Percentiles rank a stretch among this genome's conserved stretches.
Evolutionary conservation across 2,797 vertebrate species (phyloP).

Genomic region (Eremophila alpestris): DNA sequence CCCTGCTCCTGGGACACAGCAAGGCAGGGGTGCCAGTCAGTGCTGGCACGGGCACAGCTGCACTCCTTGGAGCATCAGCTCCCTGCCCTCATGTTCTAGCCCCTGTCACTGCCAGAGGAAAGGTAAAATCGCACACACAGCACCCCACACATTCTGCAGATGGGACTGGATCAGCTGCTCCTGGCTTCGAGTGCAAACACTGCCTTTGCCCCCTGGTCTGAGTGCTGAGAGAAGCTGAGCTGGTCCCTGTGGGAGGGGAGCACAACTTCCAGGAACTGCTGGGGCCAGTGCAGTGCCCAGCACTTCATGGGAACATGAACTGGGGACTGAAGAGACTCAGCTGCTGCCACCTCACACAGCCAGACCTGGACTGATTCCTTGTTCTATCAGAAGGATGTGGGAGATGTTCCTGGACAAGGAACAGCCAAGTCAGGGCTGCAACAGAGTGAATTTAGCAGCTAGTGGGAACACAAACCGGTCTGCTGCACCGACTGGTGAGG

Average conservation of each 20-base stretch:
- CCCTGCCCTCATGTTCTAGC: not conserved
- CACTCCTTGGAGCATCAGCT: not conserved
- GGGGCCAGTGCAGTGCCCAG: not conserved
- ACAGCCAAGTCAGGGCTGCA: not conserved
- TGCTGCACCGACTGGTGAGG: not conserved
- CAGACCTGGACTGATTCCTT: not conserved
- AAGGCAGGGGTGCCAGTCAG: not conserved
- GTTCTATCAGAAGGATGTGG: fast-evolving
- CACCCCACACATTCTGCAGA: not conserved
- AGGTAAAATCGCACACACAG: not conserved
- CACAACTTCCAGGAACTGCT: not conserved
- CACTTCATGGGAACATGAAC: not conserved
- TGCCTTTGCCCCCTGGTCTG: not conserved
- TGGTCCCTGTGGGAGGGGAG: fast-evolving
- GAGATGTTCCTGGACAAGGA: not conserved
- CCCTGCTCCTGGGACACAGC: conserved; percentile 84
- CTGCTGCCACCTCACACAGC: not conserved
- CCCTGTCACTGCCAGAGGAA: fast-evolving
- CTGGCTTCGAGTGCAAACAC: not conserved
- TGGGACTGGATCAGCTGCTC: not conserved
- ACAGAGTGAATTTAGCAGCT: not conserved
- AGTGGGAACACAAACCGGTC: not conserved
- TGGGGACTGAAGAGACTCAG: fast-evolving
- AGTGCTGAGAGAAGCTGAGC: not conserved
- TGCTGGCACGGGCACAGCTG: not conserved